A percentile compares a stretch with the other conserved stretches of the same genome.
Conservation (phyloP, 2,888 invertebrate species). For the Glaucopsyche alexis region DNA sequence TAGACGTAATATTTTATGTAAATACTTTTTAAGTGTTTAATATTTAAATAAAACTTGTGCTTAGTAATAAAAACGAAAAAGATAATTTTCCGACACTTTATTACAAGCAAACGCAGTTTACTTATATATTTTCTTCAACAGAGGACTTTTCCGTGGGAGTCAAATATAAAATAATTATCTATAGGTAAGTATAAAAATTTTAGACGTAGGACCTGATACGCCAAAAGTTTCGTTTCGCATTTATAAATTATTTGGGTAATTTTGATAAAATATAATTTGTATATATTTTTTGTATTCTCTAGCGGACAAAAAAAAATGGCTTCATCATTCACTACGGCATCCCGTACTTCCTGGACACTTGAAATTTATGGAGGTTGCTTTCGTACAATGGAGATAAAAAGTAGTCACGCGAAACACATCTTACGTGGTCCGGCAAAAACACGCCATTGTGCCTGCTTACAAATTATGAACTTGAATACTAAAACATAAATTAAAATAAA, state of each 20-base stretch:
- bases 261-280: neutral
- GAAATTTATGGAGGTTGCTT: conserved; percentile 42
- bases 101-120: too few species aligned
- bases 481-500: conserved; percentile 27
- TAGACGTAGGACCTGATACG: too few species aligned
- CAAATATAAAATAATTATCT: too few species aligned
- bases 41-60: too few species aligned
- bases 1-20: too few species aligned
- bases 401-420: conserved; percentile 38
- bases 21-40: too few species aligned
- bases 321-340: conserved; percentile 38
- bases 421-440: conserved; percentile 28
- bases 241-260: neutral
- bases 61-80: too few species aligned
- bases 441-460: conserved; percentile 14
- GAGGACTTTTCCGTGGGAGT: too few species aligned
- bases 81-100: too few species aligned
- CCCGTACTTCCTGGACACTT: conserved; percentile 41
- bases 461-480: conserved; percentile 10
- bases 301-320: conserved; percentile 26
- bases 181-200: too few species aligned
- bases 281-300: neutral
- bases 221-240: too few species aligned
- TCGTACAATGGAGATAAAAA: conserved; percentile 40
- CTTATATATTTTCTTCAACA: too few species aligned